Evolutionary conservation across 2,797 vertebrate species (phyloP).

Genomic region (Galagoides demidoff): DNA sequence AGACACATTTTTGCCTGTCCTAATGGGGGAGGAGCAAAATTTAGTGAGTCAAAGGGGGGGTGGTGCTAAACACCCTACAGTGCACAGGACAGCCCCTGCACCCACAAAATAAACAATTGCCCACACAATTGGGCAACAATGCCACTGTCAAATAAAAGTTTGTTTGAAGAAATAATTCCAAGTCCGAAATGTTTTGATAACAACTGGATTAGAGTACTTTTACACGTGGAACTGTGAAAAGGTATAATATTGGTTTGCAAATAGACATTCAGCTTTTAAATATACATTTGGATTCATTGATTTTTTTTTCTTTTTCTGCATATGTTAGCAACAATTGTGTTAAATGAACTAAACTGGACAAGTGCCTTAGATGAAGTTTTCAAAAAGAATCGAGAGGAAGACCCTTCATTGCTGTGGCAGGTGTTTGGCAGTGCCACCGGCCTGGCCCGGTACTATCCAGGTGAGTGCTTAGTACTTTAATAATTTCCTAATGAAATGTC

Average conservation of each 20-base stretch:
- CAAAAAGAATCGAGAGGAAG: constrained; percentile 94
- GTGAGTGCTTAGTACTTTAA: constrained; percentile 75
- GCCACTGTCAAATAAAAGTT: neutral
- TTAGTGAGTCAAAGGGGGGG: neutral
- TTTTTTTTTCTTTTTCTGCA: neutral
- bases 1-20: neutral
- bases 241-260: neutral
- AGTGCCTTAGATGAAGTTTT: constrained; percentile 94
- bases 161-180: neutral
- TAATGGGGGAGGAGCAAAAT: neutral
- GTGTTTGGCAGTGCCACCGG: constrained; percentile 98
- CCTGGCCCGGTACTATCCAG: constrained; percentile 95
- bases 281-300: neutral
- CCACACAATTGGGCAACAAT: neutral
- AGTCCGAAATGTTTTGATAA: neutral
- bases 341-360: constrained; percentile 98
- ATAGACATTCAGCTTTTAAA: neutral
- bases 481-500: neutral
- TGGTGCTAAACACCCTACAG: neutral
- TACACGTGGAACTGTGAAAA: neutral
- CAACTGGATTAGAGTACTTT: neutral
- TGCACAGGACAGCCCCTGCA: neutral
- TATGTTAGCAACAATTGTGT: constrained; percentile 93
- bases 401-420: constrained; percentile 96
- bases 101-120: neutral